Conservation (phyloP, 2,113 vertebrate genomes). For the Clarias magur region DNA sequence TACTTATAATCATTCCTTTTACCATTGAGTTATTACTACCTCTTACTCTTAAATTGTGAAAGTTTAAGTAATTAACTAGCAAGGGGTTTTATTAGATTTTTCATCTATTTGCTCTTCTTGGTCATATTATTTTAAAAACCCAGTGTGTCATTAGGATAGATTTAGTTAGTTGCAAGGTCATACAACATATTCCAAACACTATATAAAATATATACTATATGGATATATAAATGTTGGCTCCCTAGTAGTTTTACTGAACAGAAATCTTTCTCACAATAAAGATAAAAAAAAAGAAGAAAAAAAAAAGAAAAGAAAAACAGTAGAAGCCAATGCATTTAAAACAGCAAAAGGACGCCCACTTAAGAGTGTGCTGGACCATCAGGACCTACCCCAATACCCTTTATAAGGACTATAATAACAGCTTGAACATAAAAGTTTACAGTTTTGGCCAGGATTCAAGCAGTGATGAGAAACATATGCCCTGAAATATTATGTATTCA, state of each 20-base stretch:
- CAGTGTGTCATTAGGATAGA: no score
- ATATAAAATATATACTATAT: neutral
- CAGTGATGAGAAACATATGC: slow-evolving; percentile 92
- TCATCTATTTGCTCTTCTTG: neutral
- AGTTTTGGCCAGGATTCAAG: slow-evolving; percentile 84
- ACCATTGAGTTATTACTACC: neutral
- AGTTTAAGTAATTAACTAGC: neutral
- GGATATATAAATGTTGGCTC: no score
- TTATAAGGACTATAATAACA: slow-evolving; percentile 67
- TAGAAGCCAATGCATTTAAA: slow-evolving; percentile 31
- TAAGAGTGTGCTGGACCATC: slow-evolving; percentile 55
- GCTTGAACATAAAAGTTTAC: slow-evolving; percentile 80
- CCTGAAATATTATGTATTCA: slow-evolving; percentile 80
- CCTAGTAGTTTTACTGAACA: neutral
- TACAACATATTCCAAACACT: neutral
- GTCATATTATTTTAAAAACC: neutral
- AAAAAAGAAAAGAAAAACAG: neutral
- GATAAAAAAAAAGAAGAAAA: neutral
- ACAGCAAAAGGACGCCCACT: slow-evolving; percentile 46
- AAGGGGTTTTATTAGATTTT: neutral
- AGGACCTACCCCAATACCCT: slow-evolving; percentile 62
- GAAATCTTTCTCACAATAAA: neutral
- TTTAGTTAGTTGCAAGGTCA: neutral
- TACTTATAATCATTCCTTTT: neutral
- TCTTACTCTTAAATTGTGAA: neutral